These are phyloP conservation scores for Iphiclides podalirius DNA, from an alignment of 2,888 invertebrate species.

Conservation along the genomic window DNA sequence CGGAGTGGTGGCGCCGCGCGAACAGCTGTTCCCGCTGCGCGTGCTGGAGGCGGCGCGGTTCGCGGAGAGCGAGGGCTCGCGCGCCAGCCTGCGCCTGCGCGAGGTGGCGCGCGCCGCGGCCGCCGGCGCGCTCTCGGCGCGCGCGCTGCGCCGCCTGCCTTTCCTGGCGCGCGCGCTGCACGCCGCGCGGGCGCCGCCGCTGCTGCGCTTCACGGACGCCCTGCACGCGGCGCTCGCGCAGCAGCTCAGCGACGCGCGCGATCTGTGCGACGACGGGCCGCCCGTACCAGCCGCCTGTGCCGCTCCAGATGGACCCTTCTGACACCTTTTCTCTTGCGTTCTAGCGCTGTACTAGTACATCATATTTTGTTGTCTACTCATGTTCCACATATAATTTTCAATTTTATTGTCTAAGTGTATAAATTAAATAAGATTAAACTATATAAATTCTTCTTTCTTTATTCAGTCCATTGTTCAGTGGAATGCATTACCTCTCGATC, in stretches of 20 bases:
- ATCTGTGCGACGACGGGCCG: conserved; percentile 33
- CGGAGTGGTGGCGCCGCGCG: conserved; percentile 55
- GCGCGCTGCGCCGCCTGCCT: conserved; percentile 92
- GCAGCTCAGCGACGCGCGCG: conserved; percentile 45
- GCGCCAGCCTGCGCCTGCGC: conserved; percentile 49
- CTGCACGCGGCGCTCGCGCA: conserved; percentile 42
- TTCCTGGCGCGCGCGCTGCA: conserved; percentile 88
- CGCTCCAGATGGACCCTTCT: too few relatives aligned
- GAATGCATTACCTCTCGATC: too few relatives aligned
- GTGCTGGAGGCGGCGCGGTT: conserved; percentile 53
- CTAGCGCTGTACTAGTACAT: too few relatives aligned
- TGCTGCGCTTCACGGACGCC: conserved; percentile 41
- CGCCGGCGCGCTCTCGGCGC: conserved; percentile 86
- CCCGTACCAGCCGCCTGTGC: neutral
- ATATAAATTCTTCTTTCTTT: too few relatives aligned
- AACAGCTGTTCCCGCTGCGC: conserved; percentile 49
- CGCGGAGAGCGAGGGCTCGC: conserved; percentile 45
- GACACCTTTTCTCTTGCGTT: too few relatives aligned
- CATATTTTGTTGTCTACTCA: too few relatives aligned
- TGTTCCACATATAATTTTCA: too few relatives aligned
- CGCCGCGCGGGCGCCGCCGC: conserved; percentile 32
- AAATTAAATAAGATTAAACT: too few relatives aligned
- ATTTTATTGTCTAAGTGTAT: too few relatives aligned
- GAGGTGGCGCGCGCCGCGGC: conserved; percentile 44
- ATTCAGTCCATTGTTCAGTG: too few relatives aligned